These are phyloP conservation scores for Anoplopoma fimbria DNA, from an alignment of 2,113 vertebrate genomes.

Conservation along the genomic window DNA sequence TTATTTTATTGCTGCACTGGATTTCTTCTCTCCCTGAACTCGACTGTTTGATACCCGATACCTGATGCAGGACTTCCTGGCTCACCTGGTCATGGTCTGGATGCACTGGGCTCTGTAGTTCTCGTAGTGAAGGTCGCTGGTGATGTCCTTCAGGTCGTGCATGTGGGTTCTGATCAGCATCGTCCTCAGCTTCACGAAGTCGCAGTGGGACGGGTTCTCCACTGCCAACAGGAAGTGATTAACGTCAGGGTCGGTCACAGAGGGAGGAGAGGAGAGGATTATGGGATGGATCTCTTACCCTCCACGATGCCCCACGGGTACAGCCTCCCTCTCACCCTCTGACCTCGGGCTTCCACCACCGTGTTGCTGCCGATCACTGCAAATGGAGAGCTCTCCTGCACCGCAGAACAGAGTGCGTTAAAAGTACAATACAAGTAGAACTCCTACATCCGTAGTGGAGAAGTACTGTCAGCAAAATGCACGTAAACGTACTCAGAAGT, in stretches of 20 bases:
- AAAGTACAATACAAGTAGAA: background rate
- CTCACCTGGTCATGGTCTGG: conserved; percentile 78
- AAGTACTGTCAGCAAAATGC: background rate
- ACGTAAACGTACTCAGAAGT: background rate
- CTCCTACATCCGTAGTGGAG: background rate
- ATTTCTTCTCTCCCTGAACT: too few species aligned
- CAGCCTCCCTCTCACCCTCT: conserved; percentile 77
- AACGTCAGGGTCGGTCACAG: background rate
- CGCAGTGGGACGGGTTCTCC: conserved; percentile 81
- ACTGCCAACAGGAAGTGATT: conserved; percentile 50
- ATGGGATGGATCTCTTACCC: conserved; percentile 49
- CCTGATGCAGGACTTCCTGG: too few species aligned
- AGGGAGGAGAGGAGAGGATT: background rate
- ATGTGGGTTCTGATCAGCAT: conserved; percentile 82
- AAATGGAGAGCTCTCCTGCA: conserved; percentile 79
- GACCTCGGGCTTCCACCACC: conserved; percentile 77
- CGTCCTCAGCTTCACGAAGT: conserved; percentile 82
- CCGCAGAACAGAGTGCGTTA: conserved; percentile 35
- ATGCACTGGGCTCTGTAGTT: conserved; percentile 82
- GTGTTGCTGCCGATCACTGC: conserved; percentile 83
- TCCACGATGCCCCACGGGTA: conserved; percentile 84
- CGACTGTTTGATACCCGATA: too few species aligned
- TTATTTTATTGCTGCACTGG: too few species aligned
- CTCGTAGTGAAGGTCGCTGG: conserved; percentile 80
- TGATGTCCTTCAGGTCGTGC: conserved; percentile 83